Base-by-base conservation (phyloP, 1,140 invertebrate species). In the Asobara japonica region DNA sequence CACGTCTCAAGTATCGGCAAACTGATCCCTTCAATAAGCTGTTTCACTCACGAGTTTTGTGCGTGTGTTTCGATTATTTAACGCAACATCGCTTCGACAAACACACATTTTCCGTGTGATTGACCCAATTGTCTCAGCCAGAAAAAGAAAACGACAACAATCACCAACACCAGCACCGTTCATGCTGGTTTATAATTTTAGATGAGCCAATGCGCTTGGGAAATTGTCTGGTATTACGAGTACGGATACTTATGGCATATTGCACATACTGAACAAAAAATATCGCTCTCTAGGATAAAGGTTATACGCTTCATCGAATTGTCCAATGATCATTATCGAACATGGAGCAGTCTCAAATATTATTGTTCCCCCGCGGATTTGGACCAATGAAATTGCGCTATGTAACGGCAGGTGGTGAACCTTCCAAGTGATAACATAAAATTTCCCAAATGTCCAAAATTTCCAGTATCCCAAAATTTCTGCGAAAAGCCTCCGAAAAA, bases 211-310 rank as follows among this genome's bases (percentile, higher is more conserved):
- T 18, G 51, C 51, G 13, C 51, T 56, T 56, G 51, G 51, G 20
- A 56, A 25, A 62, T 69, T 31, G 45, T 22, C 31, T 69, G 56
- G 22, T 31, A 48, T 30, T 33, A 60, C 22, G 11, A 41, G 16
- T 33, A 25, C 16, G 16, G 31, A n/a, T 38, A 25, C 67, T 77
- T 72, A 72, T 65, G 73, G 75, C 69, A 79, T 75, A 74, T 78
- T 77, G 75, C 77, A 75, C 73, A n/a, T n/a, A 73, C 77, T 74
- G 76, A n/a, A n/a, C n/a, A n/a, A n/a, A n/a, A n/a, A n/a, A n/a
- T n/a, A n/a, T n/a, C n/a, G n/a, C n/a, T n/a, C n/a, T n/a, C n/a
- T n/a, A n/a, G n/a, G n/a, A n/a, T n/a, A n/a, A n/a, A n/a, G n/a
- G n/a, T n/a, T n/a, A n/a, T n/a, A n/a, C n/a, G n/a, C n/a, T n/a